Percentiles rank a stretch among this genome's conserved stretches.
These are phyloP conservation scores for Caranx melampygus DNA, from an alignment of 2,113 vertebrate genomes.

Conservation along the genomic window DNA sequence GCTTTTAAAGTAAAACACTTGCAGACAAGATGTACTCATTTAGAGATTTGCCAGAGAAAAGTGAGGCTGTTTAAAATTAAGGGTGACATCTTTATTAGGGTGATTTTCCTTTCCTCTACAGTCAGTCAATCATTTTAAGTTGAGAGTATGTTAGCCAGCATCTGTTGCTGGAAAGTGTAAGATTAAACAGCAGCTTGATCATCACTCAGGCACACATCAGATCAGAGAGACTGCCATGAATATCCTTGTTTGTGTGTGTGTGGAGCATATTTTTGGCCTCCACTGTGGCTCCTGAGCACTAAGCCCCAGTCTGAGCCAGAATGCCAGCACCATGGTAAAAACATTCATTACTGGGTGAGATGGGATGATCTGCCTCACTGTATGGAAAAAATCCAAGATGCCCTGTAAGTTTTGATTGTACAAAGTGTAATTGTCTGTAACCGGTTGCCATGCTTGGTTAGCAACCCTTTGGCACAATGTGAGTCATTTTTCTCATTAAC, in stretches of 20 bases:
- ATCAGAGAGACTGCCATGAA: conserved; percentile 50
- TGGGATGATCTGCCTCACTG: conserved; percentile 29
- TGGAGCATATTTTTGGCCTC: conserved; percentile 36
- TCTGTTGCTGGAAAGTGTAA: conserved; percentile 40
- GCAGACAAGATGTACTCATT: conserved; percentile 61
- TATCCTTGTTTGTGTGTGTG: conserved; percentile 57
- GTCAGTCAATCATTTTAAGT: conserved; percentile 65
- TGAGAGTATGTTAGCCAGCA: conserved; percentile 45
- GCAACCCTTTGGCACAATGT: conserved; percentile 28
- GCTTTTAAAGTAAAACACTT: conserved; percentile 61
- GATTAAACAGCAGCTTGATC: conserved; percentile 60
- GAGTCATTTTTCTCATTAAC: conserved; percentile 40
- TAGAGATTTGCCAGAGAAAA: conserved; percentile 50
- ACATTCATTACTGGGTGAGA: conserved; percentile 45
- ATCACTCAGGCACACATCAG: conserved; percentile 41
- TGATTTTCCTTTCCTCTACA: conserved; percentile 59
- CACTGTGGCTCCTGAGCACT: conserved; percentile 31
- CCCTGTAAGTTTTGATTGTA: conserved; percentile 35
- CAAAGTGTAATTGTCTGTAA: conserved; percentile 39
- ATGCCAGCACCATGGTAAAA: conserved; percentile 31
- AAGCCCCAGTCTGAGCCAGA: conserved; percentile 39
- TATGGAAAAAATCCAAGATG: conserved; percentile 37
- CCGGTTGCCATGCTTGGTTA: conserved; percentile 34
- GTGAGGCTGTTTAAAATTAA: conserved; percentile 54
- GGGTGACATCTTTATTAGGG: conserved; percentile 59